Evolutionary conservation across 2,797 vertebrate genomes (phyloP), one percentile per base, ranked within the genome.

Genomic region (Aplochiton taeniatus): DNA sequence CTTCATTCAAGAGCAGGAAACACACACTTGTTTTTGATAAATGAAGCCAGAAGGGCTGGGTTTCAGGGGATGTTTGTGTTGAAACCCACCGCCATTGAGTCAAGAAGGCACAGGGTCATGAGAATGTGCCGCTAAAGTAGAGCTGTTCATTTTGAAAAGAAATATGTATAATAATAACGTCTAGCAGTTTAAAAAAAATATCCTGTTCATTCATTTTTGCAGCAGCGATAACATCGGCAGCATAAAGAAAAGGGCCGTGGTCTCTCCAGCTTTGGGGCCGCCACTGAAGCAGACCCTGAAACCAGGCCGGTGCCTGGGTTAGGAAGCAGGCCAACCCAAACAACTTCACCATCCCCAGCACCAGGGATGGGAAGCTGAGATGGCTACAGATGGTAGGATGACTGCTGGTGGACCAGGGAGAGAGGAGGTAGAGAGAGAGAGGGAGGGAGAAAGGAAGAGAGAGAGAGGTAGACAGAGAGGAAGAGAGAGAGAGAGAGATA

Each of bases 311-410:
- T 46, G 77, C 79, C 77, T 75, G 69, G 87, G 81, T 87, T 85
- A 86, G 85, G 82, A 89, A 65, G 51, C 41, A 42, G 72, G 89
- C 89, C 89, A 89, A 89, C 79, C 84, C 85, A 88, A 90, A 90
- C 81, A 88, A 83, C 80, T 85, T 81, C 81, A 84, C 86, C 86
- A 82, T 85, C 79, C 31, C 31, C 86, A 83, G 86, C 80, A 69
- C 75, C 68, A 69, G 72, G 75, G 77, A 86, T 75, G 68, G 61
- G 69, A 78, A 86, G 85, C 80, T 68, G 70, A 76, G 72, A 82
- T 85, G 83, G 85, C 84, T 85, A 88, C 84, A 88, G 85, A 87
- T 85, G 84, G 87, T 85, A 76, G 82, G 82, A 81, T 85, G 79
- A 77, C 70, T 75, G 62, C 44, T 69, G 63, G 75, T 72, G 18